Evolutionary conservation across 1,140 invertebrate genomes (phyloP).

Genomic region (Caenorhabditis inopinata): DNA sequence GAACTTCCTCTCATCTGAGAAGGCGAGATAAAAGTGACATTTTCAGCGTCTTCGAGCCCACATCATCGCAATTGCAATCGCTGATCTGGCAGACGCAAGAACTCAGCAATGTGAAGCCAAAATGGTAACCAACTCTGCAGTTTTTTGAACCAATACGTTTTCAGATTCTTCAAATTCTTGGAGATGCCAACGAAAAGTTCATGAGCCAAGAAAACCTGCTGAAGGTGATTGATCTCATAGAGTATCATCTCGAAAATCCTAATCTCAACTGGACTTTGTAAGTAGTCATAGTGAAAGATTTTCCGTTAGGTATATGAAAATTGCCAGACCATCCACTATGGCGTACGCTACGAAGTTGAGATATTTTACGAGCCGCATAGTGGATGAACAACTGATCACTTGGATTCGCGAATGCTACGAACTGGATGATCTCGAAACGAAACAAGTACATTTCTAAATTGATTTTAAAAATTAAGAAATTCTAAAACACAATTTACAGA

Average conservation of each 20-base stretch:
- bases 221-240: neutral
- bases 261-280: neutral
- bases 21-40: too few species aligned
- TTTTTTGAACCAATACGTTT: too few species aligned
- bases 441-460: too few species aligned
- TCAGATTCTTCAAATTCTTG: neutral
- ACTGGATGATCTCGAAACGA: neutral
- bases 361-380: neutral
- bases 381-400: neutral
- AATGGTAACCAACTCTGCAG: neutral
- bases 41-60: neutral
- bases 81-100: neutral
- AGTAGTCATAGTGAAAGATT: neutral
- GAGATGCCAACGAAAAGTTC: neutral
- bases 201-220: neutral
- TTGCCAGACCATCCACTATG: neutral
- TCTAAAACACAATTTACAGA: neutral
- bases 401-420: constrained; percentile 2
- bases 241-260: neutral
- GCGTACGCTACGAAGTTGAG: neutral
- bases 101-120: neutral
- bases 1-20: too few species aligned
- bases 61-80: neutral
- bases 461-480: neutral
- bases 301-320: neutral